phyloP scores from a whole-genome alignment of 2,113 vertebrate species.

The Chionomys nivalis region DNA sequence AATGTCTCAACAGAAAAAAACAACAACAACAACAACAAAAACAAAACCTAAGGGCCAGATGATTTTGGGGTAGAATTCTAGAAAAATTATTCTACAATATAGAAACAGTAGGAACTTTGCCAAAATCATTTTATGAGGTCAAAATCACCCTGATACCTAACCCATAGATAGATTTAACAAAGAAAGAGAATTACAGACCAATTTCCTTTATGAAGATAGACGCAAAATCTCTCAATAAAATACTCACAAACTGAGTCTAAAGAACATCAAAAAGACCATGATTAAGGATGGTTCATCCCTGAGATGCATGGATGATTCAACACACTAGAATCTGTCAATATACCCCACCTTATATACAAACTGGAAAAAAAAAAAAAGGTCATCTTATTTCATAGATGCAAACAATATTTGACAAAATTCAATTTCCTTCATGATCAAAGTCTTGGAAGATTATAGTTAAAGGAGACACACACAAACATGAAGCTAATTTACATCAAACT shows the following conservation, averaged over 20 bases:
- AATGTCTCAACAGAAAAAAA: fast-evolving
- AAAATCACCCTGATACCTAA: not conserved
- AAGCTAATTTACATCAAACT: not conserved
- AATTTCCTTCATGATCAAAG: not conserved
- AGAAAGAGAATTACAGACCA: not conserved
- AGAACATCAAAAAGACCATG: not conserved
- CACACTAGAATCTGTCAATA: not conserved
- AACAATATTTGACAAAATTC: not conserved
- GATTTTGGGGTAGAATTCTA: not conserved
- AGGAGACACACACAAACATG: not conserved
- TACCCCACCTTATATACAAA: not conserved
- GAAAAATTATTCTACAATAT: not conserved
- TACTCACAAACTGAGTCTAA: not conserved
- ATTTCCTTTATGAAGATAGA: not conserved
- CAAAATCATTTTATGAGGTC: not conserved
- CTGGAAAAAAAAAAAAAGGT: not conserved
- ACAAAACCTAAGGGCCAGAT: not conserved
- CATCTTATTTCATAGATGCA: no score
- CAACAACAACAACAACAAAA: not conserved
- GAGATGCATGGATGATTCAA: not conserved
- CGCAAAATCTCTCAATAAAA: not conserved
- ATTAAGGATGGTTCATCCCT: not conserved
- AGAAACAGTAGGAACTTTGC: not conserved
- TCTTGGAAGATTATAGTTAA: not conserved
- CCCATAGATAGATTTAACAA: not conserved